phyloP scores from a whole-genome alignment of 2,797 vertebrate genomes.

The Holocentrus rufus region DNA sequence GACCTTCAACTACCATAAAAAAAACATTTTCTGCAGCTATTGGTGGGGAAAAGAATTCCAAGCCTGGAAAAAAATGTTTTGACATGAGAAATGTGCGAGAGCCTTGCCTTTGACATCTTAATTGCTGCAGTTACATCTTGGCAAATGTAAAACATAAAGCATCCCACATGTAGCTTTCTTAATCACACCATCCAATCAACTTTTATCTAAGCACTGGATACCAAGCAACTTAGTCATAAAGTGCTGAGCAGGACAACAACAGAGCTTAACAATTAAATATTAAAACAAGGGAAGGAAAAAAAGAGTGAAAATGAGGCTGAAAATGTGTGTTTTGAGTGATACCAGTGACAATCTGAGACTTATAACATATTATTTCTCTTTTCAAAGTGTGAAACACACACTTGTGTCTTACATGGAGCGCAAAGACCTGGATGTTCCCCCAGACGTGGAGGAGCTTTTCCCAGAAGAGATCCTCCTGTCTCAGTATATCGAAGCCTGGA shows the following conservation, averaged over 20 bases:
- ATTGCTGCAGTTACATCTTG: too few species aligned
- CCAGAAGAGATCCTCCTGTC: constrained; percentile 84
- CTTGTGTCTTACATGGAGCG: constrained; percentile 83
- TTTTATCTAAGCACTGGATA: too few species aligned
- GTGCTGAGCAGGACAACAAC: too few species aligned
- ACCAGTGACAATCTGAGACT: not conserved
- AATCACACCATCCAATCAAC: too few species aligned
- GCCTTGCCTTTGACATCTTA: too few species aligned
- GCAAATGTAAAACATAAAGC: too few species aligned
- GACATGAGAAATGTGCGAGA: too few species aligned
- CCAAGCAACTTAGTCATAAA: too few species aligned
- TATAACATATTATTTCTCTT: constrained; percentile 32
- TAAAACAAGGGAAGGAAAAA: not conserved
- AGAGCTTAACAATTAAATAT: not conserved
- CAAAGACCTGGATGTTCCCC: constrained; percentile 79
- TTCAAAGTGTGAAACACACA: constrained; percentile 84
- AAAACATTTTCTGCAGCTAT: too few species aligned
- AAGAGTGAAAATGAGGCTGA: not conserved
- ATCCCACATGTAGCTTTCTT: too few species aligned
- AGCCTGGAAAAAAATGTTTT: too few species aligned
- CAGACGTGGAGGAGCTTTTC: constrained; percentile 83
- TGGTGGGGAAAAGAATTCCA: too few species aligned
- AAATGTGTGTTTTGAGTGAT: not conserved
- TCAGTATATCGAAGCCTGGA: constrained; percentile 86
- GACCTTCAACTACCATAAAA: not conserved